Evolutionary conservation across 1,140 invertebrate species (phyloP).

Genomic region (Stegodyphus dumicola): DNA sequence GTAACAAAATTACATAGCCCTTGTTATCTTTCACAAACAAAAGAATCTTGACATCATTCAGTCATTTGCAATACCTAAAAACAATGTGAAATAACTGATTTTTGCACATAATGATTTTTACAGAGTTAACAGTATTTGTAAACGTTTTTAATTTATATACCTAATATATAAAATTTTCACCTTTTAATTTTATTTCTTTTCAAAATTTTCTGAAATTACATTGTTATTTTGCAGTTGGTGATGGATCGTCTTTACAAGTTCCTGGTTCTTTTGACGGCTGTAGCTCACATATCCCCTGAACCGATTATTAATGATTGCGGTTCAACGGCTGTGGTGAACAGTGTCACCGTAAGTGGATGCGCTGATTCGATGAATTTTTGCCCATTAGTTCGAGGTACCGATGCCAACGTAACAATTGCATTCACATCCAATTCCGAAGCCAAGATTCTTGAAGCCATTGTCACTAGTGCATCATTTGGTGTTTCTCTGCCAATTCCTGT

Average conservation of each 20-base stretch:
- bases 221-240: no score
- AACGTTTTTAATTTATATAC: no score
- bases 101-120: no score
- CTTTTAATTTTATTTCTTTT: no score
- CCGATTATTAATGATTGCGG: background rate
- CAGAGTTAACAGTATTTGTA: no score
- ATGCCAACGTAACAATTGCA: background rate
- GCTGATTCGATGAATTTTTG: background rate
- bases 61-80: no score
- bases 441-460: background rate
- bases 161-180: no score
- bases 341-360: background rate
- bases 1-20: no score
- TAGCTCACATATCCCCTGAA: background rate
- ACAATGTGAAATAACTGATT: no score
- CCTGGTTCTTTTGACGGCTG: background rate
- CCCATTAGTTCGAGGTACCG: background rate
- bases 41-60: no score
- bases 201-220: no score
- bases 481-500: constrained; percentile 79
- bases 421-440: background rate
- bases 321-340: background rate
- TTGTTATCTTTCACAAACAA: no score
- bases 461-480: constrained; percentile 76
- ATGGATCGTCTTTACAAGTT: background rate